Evolutionary conservation across 1,140 invertebrate genomes (phyloP), one percentile per base, ranked within the genome.

Genomic region (Nomia melanderi): DNA sequence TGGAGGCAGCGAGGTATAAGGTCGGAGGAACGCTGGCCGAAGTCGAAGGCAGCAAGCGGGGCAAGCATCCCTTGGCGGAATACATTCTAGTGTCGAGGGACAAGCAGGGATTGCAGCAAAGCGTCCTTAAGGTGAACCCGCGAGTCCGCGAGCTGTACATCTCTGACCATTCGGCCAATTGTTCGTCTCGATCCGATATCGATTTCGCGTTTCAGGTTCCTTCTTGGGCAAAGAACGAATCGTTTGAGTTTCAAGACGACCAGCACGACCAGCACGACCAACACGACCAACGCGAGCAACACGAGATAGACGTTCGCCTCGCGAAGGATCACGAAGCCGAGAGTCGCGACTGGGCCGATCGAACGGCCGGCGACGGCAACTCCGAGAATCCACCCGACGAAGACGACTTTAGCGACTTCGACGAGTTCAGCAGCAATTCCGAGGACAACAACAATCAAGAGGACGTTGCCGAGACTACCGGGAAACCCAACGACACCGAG

Each of bases 1-100:
- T 98, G 74, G 98, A 99, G 92, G 98, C 97, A 0, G 95, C 97
- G 8, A 94, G 96, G 79, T 96, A 96, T 85, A 98, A 99, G 92
- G 94, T 98, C 27, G 95, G 97, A 41, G 95, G 95, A 50, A 95
- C 95, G 39, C 90, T 98, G 25, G 94, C 96, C 57, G 96, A 97
- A 87, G 88, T 98, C 36, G 97, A 98, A 87, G 96, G 95, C 67
- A 93, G 95, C 77, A 94, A 95, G 39, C 93, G 95, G 77, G 93
- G 93, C n/a, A 95, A 95, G 66, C 97, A 98, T 93, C 96, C 97
- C 0, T 93, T 98, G 63, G 94, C 96, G 1, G 94, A 96, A 63
- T 97, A 98, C 88, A 97, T 98, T 85, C 94, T 97, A 84, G 94
- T 97, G 23, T 95, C 96, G 6, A 94, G 97, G 85, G 97, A 99